phyloP scores from a whole-genome alignment of 2,888 invertebrate species.

The Erebia aethiops region DNA sequence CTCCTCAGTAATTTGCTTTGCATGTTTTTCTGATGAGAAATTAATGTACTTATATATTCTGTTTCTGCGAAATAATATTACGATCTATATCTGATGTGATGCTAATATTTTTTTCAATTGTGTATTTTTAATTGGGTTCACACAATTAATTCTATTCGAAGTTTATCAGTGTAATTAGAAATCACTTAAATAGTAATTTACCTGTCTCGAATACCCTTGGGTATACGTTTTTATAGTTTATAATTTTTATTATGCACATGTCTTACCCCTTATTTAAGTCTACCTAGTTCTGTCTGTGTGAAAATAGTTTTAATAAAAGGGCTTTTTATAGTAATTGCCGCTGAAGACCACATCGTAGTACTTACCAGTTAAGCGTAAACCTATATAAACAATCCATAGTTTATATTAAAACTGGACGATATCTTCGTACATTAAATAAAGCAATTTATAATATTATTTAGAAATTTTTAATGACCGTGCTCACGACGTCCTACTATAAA shows the following conservation, averaged over 20 bases:
- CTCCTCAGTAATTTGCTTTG: conserved; percentile 63
- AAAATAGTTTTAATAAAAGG: not conserved
- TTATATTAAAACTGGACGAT: too few relatives aligned
- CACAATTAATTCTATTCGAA: conserved; percentile 31
- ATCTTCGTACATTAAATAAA: too few relatives aligned
- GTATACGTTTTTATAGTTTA: conserved; percentile 8
- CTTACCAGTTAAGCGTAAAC: too few relatives aligned
- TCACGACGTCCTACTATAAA: too few relatives aligned
- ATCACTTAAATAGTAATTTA: conserved; percentile 6
- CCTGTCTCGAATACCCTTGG: not conserved
- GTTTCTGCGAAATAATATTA: conserved; percentile 45
- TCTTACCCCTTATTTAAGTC: too few relatives aligned
- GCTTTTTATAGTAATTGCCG: too few relatives aligned
- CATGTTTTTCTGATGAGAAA: conserved; percentile 60
- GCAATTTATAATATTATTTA: too few relatives aligned
- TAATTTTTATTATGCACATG: conserved; percentile 13
- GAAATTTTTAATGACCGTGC: too few relatives aligned
- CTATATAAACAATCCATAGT: too few relatives aligned
- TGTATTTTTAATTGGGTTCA: conserved; percentile 36
- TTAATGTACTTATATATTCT: conserved; percentile 47
- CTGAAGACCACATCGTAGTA: too few relatives aligned
- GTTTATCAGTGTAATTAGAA: conserved; percentile 12
- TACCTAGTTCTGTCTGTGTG: too few relatives aligned
- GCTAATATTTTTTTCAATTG: conserved; percentile 35
- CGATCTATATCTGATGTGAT: conserved; percentile 38